phyloP scores from a whole-genome alignment of 2,888 invertebrate species.

The Hirtodrosophila trivittata region DNA sequence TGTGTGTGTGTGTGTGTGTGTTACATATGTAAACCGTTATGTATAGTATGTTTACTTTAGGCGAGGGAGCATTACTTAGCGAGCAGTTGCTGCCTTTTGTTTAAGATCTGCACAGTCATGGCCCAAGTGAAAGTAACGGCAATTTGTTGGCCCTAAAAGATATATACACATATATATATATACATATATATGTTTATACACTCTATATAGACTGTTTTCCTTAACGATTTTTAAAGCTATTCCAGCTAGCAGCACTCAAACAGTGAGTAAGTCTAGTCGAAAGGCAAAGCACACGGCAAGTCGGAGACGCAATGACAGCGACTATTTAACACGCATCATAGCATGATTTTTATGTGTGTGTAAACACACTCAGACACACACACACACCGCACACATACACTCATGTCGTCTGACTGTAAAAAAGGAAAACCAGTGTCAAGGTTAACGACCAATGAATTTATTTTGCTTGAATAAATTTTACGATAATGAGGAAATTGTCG shows the following conservation, averaged over 20 bases:
- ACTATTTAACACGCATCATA: conserved; percentile 75
- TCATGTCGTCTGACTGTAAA: conserved; percentile 41
- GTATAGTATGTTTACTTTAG: neutral
- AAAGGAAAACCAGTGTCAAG: conserved; percentile 84
- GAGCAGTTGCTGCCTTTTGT: conserved; percentile 15
- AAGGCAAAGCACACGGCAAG: conserved; percentile 17
- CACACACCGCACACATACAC: conserved; percentile 18
- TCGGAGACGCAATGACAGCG: conserved; percentile 63
- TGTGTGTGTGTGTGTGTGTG: conserved; percentile 12
- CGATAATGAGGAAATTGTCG: conserved; percentile 83
- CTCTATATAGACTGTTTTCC: too few species aligned
- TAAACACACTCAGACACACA: conserved; percentile 19
- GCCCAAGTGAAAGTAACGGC: conserved; percentile 61
- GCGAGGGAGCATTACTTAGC: conserved; percentile 30
- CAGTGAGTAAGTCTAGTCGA: conserved; percentile 6
- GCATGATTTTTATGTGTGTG: conserved; percentile 63
- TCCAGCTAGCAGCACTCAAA: too few species aligned
- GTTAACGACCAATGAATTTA: conserved; percentile 85
- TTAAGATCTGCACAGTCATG: conserved; percentile 48
- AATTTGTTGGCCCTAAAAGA: conserved; percentile 57
- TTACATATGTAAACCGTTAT: too few species aligned
- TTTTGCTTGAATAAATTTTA: conserved; percentile 84
- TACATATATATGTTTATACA: neutral
- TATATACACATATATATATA: neutral
- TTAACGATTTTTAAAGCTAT: too few species aligned